Conservation (phyloP, 2,113 vertebrate species). For the Malurus melanocephalus region DNA sequence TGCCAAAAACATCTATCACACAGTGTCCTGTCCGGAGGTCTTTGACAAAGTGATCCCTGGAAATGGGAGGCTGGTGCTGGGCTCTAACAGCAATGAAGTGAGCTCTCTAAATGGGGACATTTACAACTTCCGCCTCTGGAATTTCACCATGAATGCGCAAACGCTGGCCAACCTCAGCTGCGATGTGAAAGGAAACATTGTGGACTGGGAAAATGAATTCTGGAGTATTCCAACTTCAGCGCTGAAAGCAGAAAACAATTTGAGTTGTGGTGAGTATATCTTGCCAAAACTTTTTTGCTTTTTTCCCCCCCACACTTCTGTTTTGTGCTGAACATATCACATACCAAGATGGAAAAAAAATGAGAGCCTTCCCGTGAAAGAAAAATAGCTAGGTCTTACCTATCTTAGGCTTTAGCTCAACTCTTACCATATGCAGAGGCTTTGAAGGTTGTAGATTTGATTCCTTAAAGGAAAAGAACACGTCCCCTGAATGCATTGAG, state of each 20-base stretch:
- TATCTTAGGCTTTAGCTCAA: neutral
- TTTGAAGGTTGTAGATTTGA: neutral
- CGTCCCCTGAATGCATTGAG: neutral
- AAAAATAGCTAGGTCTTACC: neutral
- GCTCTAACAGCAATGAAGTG: conserved; percentile 67
- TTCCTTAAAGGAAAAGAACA: neutral
- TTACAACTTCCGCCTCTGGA: conserved; percentile 95
- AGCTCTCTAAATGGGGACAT: conserved; percentile 80
- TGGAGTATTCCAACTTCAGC: conserved; percentile 83
- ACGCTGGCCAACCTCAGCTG: conserved; percentile 82
- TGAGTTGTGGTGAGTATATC: conserved; percentile 92
- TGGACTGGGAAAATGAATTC: conserved; percentile 92
- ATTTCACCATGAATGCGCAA: conserved; percentile 76
- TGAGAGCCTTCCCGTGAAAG: neutral
- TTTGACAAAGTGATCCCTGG: conserved; percentile 59
- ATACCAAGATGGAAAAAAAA: neutral
- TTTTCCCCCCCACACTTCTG: neutral
- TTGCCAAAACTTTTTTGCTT: conserved; percentile 38
- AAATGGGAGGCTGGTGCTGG: conserved; percentile 78
- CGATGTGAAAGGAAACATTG: conserved; percentile 78
- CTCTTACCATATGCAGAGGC: neutral
- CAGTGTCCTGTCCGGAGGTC: conserved; percentile 63
- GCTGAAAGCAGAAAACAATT: conserved; percentile 83
- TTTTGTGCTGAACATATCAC: conserved; percentile 8
- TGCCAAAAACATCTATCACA: conserved; percentile 63